phyloP scores from a whole-genome alignment of 2,888 invertebrate genomes.

The Eumerus sabulonum region DNA sequence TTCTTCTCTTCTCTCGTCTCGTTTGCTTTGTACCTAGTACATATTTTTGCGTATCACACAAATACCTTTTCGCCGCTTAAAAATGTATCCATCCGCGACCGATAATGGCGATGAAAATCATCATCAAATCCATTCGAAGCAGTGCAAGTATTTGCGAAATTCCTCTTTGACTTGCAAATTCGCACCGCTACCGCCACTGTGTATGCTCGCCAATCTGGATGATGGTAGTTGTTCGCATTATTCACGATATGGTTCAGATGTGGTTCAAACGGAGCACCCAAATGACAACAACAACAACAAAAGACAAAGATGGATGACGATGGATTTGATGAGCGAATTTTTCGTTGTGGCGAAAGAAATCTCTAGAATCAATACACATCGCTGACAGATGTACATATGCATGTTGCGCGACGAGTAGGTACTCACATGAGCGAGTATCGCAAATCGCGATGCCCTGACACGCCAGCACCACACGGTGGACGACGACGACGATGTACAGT shows the following conservation, averaged over 20 bases:
- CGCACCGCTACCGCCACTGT: conserved; percentile 22
- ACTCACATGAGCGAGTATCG: conserved; percentile 13
- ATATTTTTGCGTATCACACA: conserved; percentile 52
- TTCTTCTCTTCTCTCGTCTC: too few species aligned
- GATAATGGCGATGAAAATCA: conserved; percentile 36
- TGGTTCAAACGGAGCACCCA: conserved; percentile 15
- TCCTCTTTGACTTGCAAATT: conserved; percentile 59
- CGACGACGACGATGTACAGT: too few species aligned
- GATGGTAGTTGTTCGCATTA: not conserved
- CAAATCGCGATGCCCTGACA: conserved; percentile 6
- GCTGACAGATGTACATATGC: conserved; percentile 21
- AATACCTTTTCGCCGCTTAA: too few species aligned
- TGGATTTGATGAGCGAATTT: conserved; percentile 14
- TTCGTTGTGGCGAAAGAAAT: conserved; percentile 26
- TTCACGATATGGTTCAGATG: conserved; percentile 28
- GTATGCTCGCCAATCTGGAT: not conserved
- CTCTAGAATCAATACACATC: conserved; percentile 50
- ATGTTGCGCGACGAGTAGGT: conserved; percentile 7
- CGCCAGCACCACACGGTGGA: too few species aligned
- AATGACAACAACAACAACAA: not conserved
- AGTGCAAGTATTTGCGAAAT: conserved; percentile 57
- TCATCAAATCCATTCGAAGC: conserved; percentile 43
- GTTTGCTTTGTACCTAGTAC: conserved; percentile 11
- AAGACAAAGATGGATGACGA: conserved; percentile 49
- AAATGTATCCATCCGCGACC: too few species aligned